A percentile compares a stretch with the other conserved stretches of the same genome.
phyloP scores from a whole-genome alignment of 2,113 vertebrate species.

The Nycticorax nycticorax region DNA sequence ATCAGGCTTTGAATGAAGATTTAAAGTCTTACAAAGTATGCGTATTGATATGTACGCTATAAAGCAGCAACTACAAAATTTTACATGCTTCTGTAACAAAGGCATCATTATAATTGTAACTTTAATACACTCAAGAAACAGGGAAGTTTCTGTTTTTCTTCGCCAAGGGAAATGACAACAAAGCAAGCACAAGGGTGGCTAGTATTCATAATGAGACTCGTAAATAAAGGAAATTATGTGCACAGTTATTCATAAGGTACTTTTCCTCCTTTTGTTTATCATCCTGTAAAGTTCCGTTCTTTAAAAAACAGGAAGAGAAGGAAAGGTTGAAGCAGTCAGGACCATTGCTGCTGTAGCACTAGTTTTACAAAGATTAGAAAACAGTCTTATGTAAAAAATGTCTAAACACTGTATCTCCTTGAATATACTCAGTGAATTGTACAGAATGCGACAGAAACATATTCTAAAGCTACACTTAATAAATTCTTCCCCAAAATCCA shows the following conservation, averaged over 20 bases:
- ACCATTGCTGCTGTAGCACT: background rate
- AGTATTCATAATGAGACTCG: conserved; percentile 38
- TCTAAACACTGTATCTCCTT: background rate
- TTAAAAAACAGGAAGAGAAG: conserved; percentile 68
- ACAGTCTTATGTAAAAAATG: background rate
- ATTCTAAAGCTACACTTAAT: background rate
- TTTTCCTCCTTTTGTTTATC: conserved; percentile 74
- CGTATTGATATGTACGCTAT: background rate
- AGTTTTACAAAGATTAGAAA: background rate
- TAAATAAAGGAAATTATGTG: conserved; percentile 68
- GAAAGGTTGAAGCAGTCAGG: conserved; percentile 32
- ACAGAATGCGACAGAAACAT: background rate
- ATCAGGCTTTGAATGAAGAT: background rate
- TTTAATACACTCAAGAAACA: background rate
- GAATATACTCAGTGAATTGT: background rate
- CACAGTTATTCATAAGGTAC: conserved; percentile 56
- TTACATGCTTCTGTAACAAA: background rate
- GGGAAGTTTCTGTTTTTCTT: conserved; percentile 44
- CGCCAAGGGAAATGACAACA: conserved; percentile 40
- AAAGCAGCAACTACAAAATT: background rate
- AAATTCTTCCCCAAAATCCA: background rate
- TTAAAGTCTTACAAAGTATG: background rate
- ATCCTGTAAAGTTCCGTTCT: conserved; percentile 57
- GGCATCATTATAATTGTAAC: background rate
- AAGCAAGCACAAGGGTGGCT: conserved; percentile 45